Evolutionary conservation across 2,113 vertebrate genomes (phyloP).

Genomic region (Podarcis muralis): DNA sequence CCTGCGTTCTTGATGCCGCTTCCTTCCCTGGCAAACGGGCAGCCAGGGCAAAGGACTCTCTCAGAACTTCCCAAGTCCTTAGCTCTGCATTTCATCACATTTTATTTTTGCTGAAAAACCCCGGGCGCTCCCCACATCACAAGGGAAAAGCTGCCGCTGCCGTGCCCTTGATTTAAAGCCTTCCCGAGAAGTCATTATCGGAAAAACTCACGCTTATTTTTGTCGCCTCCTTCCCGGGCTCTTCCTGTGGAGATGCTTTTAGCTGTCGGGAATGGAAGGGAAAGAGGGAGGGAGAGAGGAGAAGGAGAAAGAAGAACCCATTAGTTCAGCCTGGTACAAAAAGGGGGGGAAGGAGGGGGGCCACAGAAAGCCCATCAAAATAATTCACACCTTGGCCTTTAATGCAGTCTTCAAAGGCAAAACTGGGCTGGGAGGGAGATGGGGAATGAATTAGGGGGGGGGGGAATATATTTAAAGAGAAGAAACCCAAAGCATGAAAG

Average conservation of each 20-base stretch:
- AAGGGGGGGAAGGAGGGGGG: neutral
- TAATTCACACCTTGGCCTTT: neutral
- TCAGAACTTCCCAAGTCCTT: neutral
- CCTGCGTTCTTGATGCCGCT: neutral
- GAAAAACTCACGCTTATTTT: constrained; percentile 95
- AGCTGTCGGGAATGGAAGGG: constrained; percentile 75
- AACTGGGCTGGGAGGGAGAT: neutral
- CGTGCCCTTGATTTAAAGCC: neutral
- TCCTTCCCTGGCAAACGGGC: neutral
- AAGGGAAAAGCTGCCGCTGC: neutral
- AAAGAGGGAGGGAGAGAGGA: constrained; percentile 9
- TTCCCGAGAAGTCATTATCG: constrained; percentile 23
- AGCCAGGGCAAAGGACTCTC: no score
- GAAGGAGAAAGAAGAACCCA: constrained; percentile 24
- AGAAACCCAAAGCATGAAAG: neutral
- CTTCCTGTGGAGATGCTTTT: constrained; percentile 78
- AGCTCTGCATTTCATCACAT: neutral
- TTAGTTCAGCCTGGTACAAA: constrained; percentile 43
- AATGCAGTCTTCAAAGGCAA: constrained; percentile 20
- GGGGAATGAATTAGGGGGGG: no score
- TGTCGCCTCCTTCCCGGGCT: constrained; percentile 85
- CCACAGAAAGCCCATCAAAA: neutral
- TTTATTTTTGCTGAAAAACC: neutral
- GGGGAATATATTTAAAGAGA: neutral
- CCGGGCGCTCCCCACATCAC: neutral